Conservation (phyloP, 2,888 invertebrate species). For the Danaus chrysippus region DNA sequence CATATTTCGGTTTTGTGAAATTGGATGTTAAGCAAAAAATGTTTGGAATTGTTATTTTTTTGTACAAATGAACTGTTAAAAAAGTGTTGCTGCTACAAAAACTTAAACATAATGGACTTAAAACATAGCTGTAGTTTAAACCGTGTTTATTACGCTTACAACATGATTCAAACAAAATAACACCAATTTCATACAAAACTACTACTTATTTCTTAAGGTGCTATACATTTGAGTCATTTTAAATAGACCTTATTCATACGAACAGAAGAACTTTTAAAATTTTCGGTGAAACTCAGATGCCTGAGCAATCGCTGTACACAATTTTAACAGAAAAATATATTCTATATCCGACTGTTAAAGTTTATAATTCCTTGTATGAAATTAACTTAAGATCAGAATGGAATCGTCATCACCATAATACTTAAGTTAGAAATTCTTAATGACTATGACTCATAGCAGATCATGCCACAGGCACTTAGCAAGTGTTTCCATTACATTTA, state of each 20-base stretch:
- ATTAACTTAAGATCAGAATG: slow-evolving; percentile 20
- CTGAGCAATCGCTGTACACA: too few species aligned
- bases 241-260: neutral
- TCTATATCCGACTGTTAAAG: neutral
- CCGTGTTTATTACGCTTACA: too few species aligned
- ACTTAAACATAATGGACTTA: too few species aligned
- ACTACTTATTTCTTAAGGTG: neutral
- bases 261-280: neutral
- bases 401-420: slow-evolving; percentile 28
- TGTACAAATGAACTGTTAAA: too few species aligned
- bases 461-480: slow-evolving; percentile 15
- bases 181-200: neutral
- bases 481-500: slow-evolving; percentile 22
- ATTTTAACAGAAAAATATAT: slow-evolving; percentile 3
- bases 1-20: too few species aligned
- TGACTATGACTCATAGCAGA: slow-evolving; percentile 33
- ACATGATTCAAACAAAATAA: neutral
- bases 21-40: too few species aligned
- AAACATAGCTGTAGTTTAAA: too few species aligned
- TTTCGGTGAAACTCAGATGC: slow-evolving; percentile 2
- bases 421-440: slow-evolving; percentile 33
- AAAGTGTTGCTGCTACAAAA: too few species aligned
- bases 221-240: neutral
- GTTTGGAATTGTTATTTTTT: too few species aligned
- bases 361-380: neutral